A percentile compares a stretch with the other conserved stretches of the same genome.
phyloP scores from a whole-genome alignment of 2,888 invertebrate genomes.

The Drosophila nr. medialis region DNA sequence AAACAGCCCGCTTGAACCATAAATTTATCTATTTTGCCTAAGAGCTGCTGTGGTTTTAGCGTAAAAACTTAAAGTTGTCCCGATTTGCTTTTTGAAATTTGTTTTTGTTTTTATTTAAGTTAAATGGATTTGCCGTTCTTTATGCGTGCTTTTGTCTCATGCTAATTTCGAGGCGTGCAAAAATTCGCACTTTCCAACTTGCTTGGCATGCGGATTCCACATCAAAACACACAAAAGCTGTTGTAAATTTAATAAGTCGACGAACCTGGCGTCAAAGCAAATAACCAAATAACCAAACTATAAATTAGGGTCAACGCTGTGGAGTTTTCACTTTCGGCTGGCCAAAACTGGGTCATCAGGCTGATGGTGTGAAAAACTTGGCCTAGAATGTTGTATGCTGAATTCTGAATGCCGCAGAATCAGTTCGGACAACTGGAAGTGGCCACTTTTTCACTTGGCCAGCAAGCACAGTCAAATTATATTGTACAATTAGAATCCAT shows the following conservation, averaged over 20 bases:
- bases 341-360: slow-evolving; percentile 54
- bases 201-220: slow-evolving; percentile 60
- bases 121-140: slow-evolving; percentile 28
- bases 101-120: slow-evolving; percentile 1
- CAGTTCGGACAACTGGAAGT: slow-evolving; percentile 38
- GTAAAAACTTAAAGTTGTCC: slow-evolving; percentile 19
- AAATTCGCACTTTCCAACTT: slow-evolving; percentile 82
- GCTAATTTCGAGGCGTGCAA: slow-evolving; percentile 80
- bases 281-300: slow-evolving; percentile 64
- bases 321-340: slow-evolving; percentile 73
- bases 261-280: slow-evolving; percentile 42
- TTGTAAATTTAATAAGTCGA: slow-evolving; percentile 55
- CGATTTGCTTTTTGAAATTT: slow-evolving; percentile 20
- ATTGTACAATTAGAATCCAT: slow-evolving; percentile 56
- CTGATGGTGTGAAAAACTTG: slow-evolving; percentile 18
- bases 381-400: slow-evolving; percentile 15
- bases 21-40: slow-evolving; percentile 38
- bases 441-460: slow-evolving; percentile 36
- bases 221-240: slow-evolving; percentile 41
- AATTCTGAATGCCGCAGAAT: slow-evolving; percentile 42
- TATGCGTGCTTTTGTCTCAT: slow-evolving; percentile 40
- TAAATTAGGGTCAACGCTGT: slow-evolving; percentile 73
- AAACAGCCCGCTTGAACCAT: slow-evolving; percentile 10
- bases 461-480: slow-evolving; percentile 33
- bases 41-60: slow-evolving; percentile 12